phyloP scores from a whole-genome alignment of 2,888 invertebrate genomes.

The Heliothis peltigera region DNA sequence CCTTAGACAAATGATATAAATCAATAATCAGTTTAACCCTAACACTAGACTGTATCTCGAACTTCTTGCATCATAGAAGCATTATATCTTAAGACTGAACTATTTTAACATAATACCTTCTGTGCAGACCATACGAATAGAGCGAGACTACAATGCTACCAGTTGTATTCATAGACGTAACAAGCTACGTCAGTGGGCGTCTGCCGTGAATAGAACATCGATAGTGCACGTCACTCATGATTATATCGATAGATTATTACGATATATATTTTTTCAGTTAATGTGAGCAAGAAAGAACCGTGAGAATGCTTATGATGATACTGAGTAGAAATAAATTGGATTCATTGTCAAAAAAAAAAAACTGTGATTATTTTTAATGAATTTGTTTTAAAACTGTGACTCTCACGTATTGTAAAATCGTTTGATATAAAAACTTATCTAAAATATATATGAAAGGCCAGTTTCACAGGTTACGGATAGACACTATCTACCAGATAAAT shows the following conservation, averaged over 20 bases:
- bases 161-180: constrained; percentile 14
- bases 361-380: too few species aligned
- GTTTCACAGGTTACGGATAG: too few species aligned
- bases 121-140: constrained; percentile 9
- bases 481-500: too few species aligned
- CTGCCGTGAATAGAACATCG: background rate
- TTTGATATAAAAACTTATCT: too few species aligned
- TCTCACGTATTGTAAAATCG: too few species aligned
- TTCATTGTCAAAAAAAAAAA: too few species aligned
- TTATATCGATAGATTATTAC: constrained; percentile 29
- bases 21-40: background rate
- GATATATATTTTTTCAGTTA: background rate
- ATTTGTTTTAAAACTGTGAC: too few species aligned
- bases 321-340: too few species aligned
- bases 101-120: background rate
- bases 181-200: constrained; percentile 9
- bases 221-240: background rate
- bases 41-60: background rate
- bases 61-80: background rate
- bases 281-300: background rate
- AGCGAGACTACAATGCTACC: background rate
- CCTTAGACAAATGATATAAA: background rate
- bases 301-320: too few species aligned
- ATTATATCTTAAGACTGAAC: background rate
- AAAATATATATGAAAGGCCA: too few species aligned